Conservation (phyloP, 1,140 invertebrate genomes). For the Glossosoma conforme region DNA sequence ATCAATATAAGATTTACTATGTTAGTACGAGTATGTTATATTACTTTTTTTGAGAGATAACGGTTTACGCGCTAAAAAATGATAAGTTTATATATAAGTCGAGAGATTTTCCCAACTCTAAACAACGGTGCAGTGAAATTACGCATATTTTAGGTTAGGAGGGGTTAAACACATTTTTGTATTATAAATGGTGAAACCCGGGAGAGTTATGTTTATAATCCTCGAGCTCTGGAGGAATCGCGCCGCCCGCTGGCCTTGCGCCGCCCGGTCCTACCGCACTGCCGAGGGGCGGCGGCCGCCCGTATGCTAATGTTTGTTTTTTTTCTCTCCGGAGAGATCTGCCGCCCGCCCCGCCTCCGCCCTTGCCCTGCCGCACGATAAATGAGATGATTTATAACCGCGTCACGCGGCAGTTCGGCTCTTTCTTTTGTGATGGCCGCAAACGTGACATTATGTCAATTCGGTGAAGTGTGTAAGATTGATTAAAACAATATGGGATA, state of each 20-base stretch:
- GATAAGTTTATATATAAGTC: too few species aligned
- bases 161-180: too few species aligned
- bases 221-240: too few species aligned
- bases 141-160: too few species aligned
- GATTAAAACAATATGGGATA: conserved; percentile 6
- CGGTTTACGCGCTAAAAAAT: too few species aligned
- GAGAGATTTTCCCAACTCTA: too few species aligned
- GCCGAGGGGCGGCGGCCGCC: conserved; percentile 3
- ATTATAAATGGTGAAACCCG: too few species aligned
- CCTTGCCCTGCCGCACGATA: conserved; percentile 2
- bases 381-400: conserved; percentile 21
- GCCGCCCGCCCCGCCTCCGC: not conserved
- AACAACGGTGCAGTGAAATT: too few species aligned
- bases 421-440: conserved; percentile 12
- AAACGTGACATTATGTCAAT: conserved; percentile 18
- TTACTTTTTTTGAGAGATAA: too few species aligned
- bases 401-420: conserved; percentile 9
- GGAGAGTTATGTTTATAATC: too few species aligned
- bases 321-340: conserved; percentile 7
- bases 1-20: too few species aligned
- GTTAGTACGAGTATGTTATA: too few species aligned
- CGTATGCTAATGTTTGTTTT: conserved; percentile 22
- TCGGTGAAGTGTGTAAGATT: conserved; percentile 16
- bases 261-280: not conserved
- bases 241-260: conserved; percentile 12